Conservation (phyloP, 1,140 invertebrate species). For the Idris sp. region DNA sequence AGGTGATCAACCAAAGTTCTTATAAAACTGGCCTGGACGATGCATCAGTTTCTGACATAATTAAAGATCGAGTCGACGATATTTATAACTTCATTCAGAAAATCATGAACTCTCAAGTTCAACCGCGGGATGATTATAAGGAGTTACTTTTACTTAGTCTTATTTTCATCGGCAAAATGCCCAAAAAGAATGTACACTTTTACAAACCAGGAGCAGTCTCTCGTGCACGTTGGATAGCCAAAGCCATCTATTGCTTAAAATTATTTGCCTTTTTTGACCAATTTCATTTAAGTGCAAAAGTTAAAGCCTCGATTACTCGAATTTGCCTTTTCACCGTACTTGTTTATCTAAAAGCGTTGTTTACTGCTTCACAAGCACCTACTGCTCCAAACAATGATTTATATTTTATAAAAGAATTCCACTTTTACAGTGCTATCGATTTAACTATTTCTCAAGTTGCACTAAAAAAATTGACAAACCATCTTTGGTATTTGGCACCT, state of each 20-base stretch:
- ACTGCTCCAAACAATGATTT: slow-evolving; percentile 57
- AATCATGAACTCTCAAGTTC: too few species aligned
- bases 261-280: background rate
- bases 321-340: slow-evolving; percentile 60
- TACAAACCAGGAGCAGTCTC: background rate
- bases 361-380: slow-evolving; percentile 37
- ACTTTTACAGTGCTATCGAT: slow-evolving; percentile 2
- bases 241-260: slow-evolving; percentile 7
- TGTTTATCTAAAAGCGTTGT: slow-evolving; percentile 62
- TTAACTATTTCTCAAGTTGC: slow-evolving; percentile 10
- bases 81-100: too few species aligned
- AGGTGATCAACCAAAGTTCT: too few species aligned
- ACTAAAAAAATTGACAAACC: slow-evolving; percentile 46
- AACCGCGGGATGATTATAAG: too few species aligned
- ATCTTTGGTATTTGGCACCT: slow-evolving; percentile 55
- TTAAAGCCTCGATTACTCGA: slow-evolving; percentile 32
- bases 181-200: background rate
- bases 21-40: too few species aligned
- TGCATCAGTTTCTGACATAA: too few species aligned
- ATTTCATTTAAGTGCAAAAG: slow-evolving; percentile 56
- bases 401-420: slow-evolving; percentile 15
- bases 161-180: background rate
- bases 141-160: too few species aligned
- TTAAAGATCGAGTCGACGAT: too few species aligned
- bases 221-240: slow-evolving; percentile 2